Evolutionary conservation across 2,113 vertebrate genomes (phyloP).

Genomic region (Phocoena sinus): DNA sequence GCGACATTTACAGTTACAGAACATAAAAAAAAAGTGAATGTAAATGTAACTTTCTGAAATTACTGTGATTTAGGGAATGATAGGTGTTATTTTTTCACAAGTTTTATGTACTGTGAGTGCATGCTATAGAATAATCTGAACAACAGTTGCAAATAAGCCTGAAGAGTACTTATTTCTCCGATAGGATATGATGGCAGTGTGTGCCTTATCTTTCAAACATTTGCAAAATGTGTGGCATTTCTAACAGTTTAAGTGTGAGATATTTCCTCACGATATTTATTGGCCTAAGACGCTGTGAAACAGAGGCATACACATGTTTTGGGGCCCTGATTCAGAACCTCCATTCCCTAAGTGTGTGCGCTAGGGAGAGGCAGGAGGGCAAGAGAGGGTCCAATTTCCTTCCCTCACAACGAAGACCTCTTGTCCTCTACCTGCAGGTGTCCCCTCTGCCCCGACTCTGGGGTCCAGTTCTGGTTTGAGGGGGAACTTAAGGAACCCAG

Average conservation of each 20-base stretch:
- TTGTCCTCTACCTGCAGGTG: not conserved
- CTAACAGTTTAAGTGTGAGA: slow-evolving; percentile 54
- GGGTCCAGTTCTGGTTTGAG: not conserved
- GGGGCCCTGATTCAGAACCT: not conserved
- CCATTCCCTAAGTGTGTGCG: not conserved
- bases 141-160: slow-evolving; percentile 64
- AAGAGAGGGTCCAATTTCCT: not conserved
- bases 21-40: slow-evolving; percentile 1
- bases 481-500: not conserved
- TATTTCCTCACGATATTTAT: slow-evolving; percentile 66
- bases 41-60: slow-evolving; percentile 62
- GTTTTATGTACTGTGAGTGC: slow-evolving; percentile 49
- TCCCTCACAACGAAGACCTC: not conserved
- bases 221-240: slow-evolving; percentile 46
- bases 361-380: not conserved
- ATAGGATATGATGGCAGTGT: slow-evolving; percentile 24
- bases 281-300: slow-evolving; percentile 48
- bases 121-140: slow-evolving; percentile 35
- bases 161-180: slow-evolving; percentile 57
- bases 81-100: slow-evolving; percentile 66
- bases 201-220: slow-evolving; percentile 49
- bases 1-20: slow-evolving; percentile 45
- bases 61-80: slow-evolving; percentile 66
- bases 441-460: not conserved
- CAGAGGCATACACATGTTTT: not conserved